Base-by-base conservation (phyloP, 2,113 vertebrate species). In the Podilymbus podiceps region DNA sequence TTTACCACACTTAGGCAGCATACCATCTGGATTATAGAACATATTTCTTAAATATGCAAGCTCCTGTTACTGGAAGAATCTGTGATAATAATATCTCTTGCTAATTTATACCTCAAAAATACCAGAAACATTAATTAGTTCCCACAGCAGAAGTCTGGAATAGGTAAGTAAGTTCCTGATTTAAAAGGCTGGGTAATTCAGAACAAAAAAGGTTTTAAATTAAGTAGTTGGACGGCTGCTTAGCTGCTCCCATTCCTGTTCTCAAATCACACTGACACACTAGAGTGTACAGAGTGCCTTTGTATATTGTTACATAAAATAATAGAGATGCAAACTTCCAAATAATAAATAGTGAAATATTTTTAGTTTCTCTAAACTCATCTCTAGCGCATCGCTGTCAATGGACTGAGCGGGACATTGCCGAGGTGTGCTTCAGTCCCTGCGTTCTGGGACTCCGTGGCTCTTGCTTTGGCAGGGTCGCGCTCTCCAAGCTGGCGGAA, bases 31-130 rank as follows among this genome's bases (percentile, higher is more conserved):
- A 85, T 85, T 89, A 62, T 22, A 33, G 46, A 92, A 84, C 56
- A 22, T 20, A 67, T 81, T 94, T 68, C 80, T 84, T 68, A 82
- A 89, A 66, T 79, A 82, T 35, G 69, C 80, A 85, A 73, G 62
- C 73, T 93, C 69, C 77, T 71, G 71, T 90, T 90, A 89, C 46
- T 93, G 81, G 69, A 85, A 73, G 50, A 87, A 89, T 95, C 84
- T 52, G 50, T 79, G 85, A 91, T 73, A 85, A 44, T 82, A 85
- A 22, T 62, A 89, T 76, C 74, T 76, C 53, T 60, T 89, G 46
- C 64, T 96, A 89, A 94, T 89, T 90, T 82, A 60, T 79, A 58
- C 73, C 80, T 87, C 66, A 89, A 27, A 94, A 95, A 82, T 38
- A 66, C 60, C 44, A 92, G 69, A 50, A 78, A 89, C 44, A n/a